Conservation (phyloP, 2,797 vertebrate species). For the Paguma larvata region DNA sequence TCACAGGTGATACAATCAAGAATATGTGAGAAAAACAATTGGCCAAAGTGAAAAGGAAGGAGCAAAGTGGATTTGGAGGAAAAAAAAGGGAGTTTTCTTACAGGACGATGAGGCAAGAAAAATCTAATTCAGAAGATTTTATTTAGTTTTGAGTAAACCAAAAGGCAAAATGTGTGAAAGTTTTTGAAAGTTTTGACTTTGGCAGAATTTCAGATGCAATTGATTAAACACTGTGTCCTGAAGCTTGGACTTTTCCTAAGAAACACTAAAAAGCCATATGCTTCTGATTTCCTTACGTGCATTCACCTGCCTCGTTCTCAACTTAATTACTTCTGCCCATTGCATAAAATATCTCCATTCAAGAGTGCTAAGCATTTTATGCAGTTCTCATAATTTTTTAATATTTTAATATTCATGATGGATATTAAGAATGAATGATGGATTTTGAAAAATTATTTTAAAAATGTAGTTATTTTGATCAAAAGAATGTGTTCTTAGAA, state of each 20-base stretch:
- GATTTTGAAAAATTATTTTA: neutral
- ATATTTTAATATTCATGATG: neutral
- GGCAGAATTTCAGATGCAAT: neutral
- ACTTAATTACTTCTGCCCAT: neutral
- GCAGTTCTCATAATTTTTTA: neutral
- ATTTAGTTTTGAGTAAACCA: neutral
- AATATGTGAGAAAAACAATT: neutral
- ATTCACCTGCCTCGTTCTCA: neutral
- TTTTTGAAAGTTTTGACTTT: neutral
- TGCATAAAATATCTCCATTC: neutral
- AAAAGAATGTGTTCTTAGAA: neutral
- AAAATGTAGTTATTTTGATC: neutral
- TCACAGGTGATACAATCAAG: neutral
- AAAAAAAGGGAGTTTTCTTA: neutral
- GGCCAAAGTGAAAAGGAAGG: neutral
- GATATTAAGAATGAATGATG: neutral
- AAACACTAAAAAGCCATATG: neutral
- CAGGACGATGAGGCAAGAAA: neutral
- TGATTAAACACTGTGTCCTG: neutral
- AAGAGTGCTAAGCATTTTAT: neutral
- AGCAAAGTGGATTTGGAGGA: neutral
- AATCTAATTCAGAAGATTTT: neutral
- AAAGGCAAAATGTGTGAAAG: neutral
- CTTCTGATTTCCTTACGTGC: neutral
- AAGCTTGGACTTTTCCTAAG: neutral